Evolutionary conservation across 2,888 invertebrate species (phyloP).

Genomic region (Penaeus monodon): DNA sequence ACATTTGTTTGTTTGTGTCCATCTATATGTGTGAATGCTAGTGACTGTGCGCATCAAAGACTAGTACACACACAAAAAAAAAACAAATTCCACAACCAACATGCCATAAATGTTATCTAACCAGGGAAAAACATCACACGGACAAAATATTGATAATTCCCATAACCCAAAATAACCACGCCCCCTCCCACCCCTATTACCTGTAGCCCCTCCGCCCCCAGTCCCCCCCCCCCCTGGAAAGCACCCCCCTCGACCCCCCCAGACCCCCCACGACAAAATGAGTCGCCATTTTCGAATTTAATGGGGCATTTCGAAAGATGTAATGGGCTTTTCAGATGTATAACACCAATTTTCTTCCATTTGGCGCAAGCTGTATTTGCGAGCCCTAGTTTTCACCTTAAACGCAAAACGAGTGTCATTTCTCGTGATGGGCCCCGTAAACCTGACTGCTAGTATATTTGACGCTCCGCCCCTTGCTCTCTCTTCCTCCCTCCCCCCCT

Average conservation of each 20-base stretch:
- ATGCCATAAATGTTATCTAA: no score
- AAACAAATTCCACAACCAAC: no score
- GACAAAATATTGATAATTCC: no score
- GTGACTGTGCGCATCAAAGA: not conserved
- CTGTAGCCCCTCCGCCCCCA: not conserved
- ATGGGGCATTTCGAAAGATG: constrained; percentile 43
- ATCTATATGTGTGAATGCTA: not conserved
- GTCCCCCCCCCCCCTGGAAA: not conserved
- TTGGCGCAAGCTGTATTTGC: constrained; percentile 33
- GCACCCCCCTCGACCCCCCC: not conserved
- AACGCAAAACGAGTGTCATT: not conserved
- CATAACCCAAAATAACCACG: no score
- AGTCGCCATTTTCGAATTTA: constrained; percentile 37
- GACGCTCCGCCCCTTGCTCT: no score
- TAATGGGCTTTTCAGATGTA: constrained; percentile 40
- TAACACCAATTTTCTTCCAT: constrained; percentile 41
- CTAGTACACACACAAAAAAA: no score
- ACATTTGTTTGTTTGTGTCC: not conserved
- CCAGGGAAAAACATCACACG: no score
- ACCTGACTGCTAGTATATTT: no score
- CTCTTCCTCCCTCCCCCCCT: no score
- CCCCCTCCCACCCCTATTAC: not conserved
- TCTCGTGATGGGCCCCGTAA: no score
- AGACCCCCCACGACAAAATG: constrained; percentile 10
- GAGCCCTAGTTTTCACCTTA: constrained; percentile 16